Evolutionary conservation across 2,797 vertebrate species (phyloP).

Genomic region (Mus caroli): DNA sequence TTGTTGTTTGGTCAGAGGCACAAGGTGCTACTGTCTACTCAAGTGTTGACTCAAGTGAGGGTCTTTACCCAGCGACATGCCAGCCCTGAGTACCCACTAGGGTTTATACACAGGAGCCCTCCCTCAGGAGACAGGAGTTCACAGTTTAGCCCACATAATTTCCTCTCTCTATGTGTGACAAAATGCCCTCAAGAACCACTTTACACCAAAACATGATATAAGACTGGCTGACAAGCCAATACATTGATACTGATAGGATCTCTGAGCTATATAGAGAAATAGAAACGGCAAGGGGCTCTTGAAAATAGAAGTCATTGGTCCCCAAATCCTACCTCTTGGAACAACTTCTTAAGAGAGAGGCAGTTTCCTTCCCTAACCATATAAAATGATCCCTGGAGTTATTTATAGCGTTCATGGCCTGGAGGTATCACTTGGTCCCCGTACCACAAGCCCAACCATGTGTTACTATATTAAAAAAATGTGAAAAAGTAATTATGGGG

Average conservation of each 20-base stretch:
- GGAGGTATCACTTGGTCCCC: conserved; percentile 87
- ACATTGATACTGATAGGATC: conserved; percentile 16
- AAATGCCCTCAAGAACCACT: neutral
- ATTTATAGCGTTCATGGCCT: conserved; percentile 88
- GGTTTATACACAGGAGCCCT: neutral
- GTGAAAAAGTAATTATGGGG: conserved; percentile 90
- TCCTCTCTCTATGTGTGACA: neutral
- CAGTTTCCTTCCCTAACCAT: conserved; percentile 88
- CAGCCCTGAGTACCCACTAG: neutral
- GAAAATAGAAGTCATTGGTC: conserved; percentile 81
- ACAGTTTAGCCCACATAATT: neutral
- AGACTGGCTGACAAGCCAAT: neutral
- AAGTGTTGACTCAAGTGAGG: neutral
- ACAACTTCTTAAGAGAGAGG: conserved; percentile 85
- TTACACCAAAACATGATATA: neutral
- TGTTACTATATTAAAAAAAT: conserved; percentile 92
- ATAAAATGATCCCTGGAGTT: conserved; percentile 89
- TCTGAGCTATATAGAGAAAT: conserved; percentile 19
- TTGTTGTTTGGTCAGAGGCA: neutral
- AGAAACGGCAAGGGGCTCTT: neutral
- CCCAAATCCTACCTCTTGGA: conserved; percentile 81
- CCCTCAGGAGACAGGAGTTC: neutral
- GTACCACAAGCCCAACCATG: conserved; percentile 89
- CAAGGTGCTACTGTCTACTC: neutral
- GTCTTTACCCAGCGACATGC: neutral